A percentile compares a stretch with the other conserved stretches of the same genome.
These are phyloP conservation scores for Chaetorhynchus papuensis DNA, from an alignment of 2,113 vertebrate genomes.

Conservation along the genomic window DNA sequence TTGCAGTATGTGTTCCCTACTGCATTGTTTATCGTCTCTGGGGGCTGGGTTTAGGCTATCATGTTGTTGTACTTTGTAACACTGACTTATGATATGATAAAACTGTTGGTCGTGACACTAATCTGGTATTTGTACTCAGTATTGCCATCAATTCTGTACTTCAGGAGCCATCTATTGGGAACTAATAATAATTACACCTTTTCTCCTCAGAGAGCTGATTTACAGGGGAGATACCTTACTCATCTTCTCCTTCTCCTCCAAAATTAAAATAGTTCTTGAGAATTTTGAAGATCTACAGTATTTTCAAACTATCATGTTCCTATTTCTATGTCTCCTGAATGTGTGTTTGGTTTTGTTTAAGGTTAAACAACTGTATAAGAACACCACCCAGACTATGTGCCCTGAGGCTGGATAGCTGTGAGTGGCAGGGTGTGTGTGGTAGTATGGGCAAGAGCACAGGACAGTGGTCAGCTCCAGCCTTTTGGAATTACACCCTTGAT, in stretches of 20 bases:
- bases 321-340: background rate
- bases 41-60: background rate
- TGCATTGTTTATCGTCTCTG: background rate
- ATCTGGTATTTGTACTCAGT: background rate
- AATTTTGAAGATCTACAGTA: background rate
- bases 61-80: background rate
- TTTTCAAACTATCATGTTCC: background rate
- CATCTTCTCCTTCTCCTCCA: background rate
- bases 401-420: background rate
- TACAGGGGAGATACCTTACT: background rate
- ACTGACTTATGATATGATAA: background rate
- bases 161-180: slow-evolving; percentile 1
- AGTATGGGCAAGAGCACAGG: background rate
- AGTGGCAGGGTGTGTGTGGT: background rate
- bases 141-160: background rate
- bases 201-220: background rate
- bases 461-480: background rate
- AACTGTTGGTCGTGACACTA: background rate
- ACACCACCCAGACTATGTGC: background rate
- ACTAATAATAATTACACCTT: background rate
- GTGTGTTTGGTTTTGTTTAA: background rate
- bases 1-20: background rate
- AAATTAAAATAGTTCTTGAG: background rate
- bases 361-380: background rate
- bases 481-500: background rate